A percentile compares a stretch with the other conserved stretches of the same genome.
phyloP scores from a whole-genome alignment of 2,888 invertebrate genomes.

The Caenorhabditis wallacei region DNA sequence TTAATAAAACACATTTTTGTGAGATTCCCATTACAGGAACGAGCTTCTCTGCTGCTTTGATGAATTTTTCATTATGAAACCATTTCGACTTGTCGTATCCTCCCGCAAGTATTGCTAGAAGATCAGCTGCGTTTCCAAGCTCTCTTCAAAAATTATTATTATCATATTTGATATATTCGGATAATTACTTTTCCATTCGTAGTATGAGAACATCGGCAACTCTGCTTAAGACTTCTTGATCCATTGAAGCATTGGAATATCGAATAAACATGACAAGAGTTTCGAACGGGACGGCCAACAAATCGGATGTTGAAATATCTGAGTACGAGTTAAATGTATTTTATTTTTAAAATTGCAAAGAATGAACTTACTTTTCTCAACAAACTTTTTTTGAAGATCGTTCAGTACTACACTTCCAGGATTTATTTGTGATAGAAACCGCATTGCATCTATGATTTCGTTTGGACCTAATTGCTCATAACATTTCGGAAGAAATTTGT shows the following conservation, averaged over 20 bases:
- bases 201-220: neutral
- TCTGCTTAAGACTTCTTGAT: constrained; percentile 9
- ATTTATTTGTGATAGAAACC: constrained; percentile 40
- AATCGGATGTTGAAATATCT: constrained; percentile 25
- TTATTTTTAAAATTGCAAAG: neutral
- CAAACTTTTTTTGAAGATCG: constrained; percentile 31
- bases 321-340: too few species aligned
- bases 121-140: constrained; percentile 23
- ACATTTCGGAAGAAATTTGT: neutral
- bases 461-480: constrained; percentile 1
- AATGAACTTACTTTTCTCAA: constrained; percentile 27
- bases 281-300: constrained; percentile 22
- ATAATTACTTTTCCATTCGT: constrained; percentile 32
- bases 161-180: neutral
- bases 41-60: constrained; percentile 25
- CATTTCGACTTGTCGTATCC: constrained; percentile 31
- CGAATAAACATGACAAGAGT: constrained; percentile 45
- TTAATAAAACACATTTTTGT: constrained; percentile 49
- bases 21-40: constrained; percentile 31
- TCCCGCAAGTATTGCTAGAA: constrained; percentile 28
- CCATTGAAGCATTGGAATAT: constrained; percentile 30
- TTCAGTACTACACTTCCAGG: neutral
- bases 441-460: constrained; percentile 1
- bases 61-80: constrained; percentile 32
- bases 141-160: constrained; percentile 42